These are phyloP conservation scores for Exaiptasia diaphana DNA, from an alignment of 64 coral and sea anemone species.

Conservation along the genomic window DNA sequence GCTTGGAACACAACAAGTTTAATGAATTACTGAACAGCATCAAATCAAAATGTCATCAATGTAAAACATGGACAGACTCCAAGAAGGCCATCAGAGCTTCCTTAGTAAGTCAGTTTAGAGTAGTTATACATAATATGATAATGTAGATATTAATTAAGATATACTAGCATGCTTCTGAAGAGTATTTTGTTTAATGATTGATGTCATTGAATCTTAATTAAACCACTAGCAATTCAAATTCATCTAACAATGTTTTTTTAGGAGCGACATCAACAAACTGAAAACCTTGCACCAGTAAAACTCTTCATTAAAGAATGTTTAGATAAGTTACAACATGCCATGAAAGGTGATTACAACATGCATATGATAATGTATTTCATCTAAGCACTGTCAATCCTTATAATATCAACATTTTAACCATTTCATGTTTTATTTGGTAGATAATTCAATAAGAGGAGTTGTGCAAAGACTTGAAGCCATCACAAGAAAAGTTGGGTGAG, in stretches of 20 bases:
- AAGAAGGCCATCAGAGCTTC: slow-evolving; percentile 68
- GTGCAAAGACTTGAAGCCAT: slow-evolving; percentile 86
- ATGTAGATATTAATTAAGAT: too few relatives aligned
- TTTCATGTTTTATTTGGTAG: slow-evolving; percentile 21
- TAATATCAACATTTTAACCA: not conserved
- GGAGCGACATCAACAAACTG: slow-evolving; percentile 88
- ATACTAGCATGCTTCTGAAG: too few relatives aligned
- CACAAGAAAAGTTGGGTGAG: slow-evolving; percentile 90
- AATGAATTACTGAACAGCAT: slow-evolving; percentile 78
- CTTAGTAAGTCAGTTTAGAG: slow-evolving; percentile 51
- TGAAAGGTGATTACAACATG: slow-evolving; percentile 57
- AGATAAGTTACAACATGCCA: slow-evolving; percentile 79
- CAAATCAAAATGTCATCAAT: slow-evolving; percentile 64
- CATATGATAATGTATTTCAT: not conserved
- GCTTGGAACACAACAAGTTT: slow-evolving; percentile 88
- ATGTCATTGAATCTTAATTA: too few relatives aligned
- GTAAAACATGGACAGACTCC: slow-evolving; percentile 72
- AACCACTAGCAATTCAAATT: too few relatives aligned
- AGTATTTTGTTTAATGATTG: too few relatives aligned
- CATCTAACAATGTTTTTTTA: too few relatives aligned
- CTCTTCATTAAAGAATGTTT: slow-evolving; percentile 78
- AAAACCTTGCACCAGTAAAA: slow-evolving; percentile 85
- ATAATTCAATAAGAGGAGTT: slow-evolving; percentile 76
- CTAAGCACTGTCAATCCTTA: not conserved
- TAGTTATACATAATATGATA: too few relatives aligned